Evolutionary conservation across 30 jellyfish, hydroid and myxozoan genomes (phyloP).

Genomic region (Cassiopea xamachana): DNA sequence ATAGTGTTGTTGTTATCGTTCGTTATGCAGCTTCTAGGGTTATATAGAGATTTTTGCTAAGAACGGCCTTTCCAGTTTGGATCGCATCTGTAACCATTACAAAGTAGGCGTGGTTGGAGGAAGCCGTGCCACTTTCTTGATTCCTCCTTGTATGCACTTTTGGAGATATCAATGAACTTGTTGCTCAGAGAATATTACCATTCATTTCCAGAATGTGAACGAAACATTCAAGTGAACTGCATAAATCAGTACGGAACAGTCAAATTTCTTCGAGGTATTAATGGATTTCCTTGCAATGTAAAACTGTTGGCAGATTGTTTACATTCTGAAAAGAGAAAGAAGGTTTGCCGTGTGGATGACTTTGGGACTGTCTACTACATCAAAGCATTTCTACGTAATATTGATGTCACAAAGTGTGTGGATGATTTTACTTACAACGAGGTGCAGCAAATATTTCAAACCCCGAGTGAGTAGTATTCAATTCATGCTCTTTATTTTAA

Average conservation of each 20-base stretch:
- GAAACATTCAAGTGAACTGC: constrained; percentile 62
- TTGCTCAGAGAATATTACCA: background rate
- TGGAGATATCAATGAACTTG: no score
- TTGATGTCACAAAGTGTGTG: constrained; percentile 54
- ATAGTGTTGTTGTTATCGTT: no score
- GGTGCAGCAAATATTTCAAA: constrained; percentile 53
- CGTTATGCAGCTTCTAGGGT: no score
- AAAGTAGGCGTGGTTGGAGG: no score
- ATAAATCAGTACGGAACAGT: constrained; percentile 44
- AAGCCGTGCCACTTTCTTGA: no score
- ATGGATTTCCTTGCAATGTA: constrained; percentile 24
- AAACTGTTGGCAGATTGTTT: constrained; percentile 31
- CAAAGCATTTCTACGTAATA: constrained; percentile 42
- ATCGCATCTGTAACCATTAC: no score
- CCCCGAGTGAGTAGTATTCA: constrained; percentile 39
- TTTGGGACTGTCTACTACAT: constrained; percentile 64
- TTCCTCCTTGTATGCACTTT: no score
- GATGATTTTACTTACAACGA: constrained; percentile 47
- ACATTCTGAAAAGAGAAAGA: constrained; percentile 34
- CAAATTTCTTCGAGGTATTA: constrained; percentile 24
- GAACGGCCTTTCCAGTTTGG: no score
- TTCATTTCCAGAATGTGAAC: constrained; percentile 40
- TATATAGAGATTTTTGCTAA: no score
- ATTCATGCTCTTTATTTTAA: no score
- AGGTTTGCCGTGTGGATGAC: constrained; percentile 52